phyloP scores from a whole-genome alignment of 2,113 vertebrate species.

The Thamnophis sirtalis region DNA sequence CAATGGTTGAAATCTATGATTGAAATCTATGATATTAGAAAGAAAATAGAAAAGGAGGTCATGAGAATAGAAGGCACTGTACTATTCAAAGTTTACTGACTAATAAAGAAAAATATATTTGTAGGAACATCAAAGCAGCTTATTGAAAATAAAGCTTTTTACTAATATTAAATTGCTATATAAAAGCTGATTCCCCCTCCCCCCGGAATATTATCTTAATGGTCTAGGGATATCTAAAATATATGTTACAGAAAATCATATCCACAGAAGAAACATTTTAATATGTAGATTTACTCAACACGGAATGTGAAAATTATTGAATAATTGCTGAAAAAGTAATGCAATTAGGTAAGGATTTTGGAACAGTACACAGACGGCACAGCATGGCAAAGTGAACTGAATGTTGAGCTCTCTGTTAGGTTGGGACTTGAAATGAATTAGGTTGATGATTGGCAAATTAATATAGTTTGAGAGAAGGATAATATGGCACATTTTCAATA shows the following conservation, averaged over 20 bases:
- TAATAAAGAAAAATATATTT: background rate
- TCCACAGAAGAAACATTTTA: background rate
- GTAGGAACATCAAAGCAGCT: background rate
- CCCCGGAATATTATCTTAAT: background rate
- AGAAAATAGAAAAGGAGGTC: constrained; percentile 2
- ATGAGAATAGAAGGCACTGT: background rate
- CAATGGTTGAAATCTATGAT: accelerated
- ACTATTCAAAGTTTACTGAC: constrained; percentile 9
- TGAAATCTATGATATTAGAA: constrained; percentile 5
- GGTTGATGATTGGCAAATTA: background rate
- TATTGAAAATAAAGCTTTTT: background rate
- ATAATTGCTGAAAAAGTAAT: background rate
- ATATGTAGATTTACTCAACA: background rate
- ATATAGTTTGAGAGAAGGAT: background rate
- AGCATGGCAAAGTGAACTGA: background rate
- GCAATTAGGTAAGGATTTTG: background rate
- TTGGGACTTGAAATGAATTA: background rate
- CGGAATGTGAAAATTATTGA: background rate
- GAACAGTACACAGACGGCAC: background rate
- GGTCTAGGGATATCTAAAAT: background rate
- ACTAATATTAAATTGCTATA: background rate
- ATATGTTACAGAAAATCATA: background rate
- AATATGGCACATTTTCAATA: background rate
- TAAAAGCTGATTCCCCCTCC: background rate
- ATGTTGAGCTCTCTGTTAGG: background rate